phyloP scores from a whole-genome alignment of 92 coral and sea anemone genomes.

The Siderastrea siderea region DNA sequence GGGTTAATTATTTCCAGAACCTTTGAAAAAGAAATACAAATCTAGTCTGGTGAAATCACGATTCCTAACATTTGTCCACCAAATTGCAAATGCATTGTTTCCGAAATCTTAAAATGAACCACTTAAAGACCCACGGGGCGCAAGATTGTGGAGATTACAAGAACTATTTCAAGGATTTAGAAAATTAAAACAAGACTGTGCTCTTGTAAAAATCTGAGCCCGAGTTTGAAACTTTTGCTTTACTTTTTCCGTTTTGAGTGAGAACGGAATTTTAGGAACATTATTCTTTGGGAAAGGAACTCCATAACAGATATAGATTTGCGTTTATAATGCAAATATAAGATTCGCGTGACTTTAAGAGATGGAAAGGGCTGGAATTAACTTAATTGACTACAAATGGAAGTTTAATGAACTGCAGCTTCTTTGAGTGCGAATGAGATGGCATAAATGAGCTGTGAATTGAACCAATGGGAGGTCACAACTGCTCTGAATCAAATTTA shows the following conservation, averaged over 20 bases:
- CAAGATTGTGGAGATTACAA: conserved; percentile 18
- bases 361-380: neutral
- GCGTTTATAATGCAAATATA: neutral
- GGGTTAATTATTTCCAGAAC: too few relatives aligned
- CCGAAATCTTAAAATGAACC: too few relatives aligned
- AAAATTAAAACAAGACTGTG: neutral
- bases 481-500: neutral
- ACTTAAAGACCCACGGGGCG: neutral
- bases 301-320: neutral
- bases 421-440: neutral
- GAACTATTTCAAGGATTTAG: conserved; percentile 14
- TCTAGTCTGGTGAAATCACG: too few relatives aligned
- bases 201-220: neutral
- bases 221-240: neutral
- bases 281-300: neutral
- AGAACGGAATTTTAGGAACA: neutral
- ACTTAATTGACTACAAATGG: neutral
- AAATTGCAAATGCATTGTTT: too few relatives aligned
- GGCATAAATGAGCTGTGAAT: neutral
- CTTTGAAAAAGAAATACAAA: too few relatives aligned
- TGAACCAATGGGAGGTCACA: neutral
- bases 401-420: neutral
- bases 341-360: conserved; percentile 14
- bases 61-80: too few relatives aligned
- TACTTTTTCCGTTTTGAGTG: neutral